A percentile compares a stretch with the other conserved stretches of the same genome.
These are phyloP conservation scores for Heliconius aoede DNA, from an alignment of 2,888 invertebrate genomes.

Conservation along the genomic window DNA sequence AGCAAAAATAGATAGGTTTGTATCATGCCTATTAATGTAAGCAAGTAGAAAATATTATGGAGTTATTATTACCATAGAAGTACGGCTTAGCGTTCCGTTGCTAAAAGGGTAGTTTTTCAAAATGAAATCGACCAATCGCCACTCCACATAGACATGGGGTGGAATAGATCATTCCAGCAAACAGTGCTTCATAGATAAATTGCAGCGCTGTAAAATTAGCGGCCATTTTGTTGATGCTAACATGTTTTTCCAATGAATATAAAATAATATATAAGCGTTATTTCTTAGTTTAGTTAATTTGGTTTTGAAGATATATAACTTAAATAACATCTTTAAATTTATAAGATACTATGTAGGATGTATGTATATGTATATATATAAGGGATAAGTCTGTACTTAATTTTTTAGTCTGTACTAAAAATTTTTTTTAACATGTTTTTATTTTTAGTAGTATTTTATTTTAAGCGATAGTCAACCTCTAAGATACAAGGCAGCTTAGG, in stretches of 20 bases:
- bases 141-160: conserved; percentile 25
- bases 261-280: not conserved
- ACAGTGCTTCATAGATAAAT: conserved; percentile 30
- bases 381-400: too few relatives aligned
- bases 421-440: too few relatives aligned
- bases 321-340: not conserved
- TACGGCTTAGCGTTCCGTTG: conserved; percentile 19
- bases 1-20: not conserved
- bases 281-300: not conserved
- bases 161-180: conserved; percentile 25
- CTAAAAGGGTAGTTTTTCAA: conserved; percentile 23
- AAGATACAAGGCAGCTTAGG: not conserved
- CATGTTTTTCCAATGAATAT: not conserved
- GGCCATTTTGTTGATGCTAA: conserved; percentile 1
- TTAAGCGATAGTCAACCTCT: too few relatives aligned
- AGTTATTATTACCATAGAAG: conserved; percentile 23
- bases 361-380: too few relatives aligned
- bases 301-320: not conserved
- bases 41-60: conserved; percentile 1
- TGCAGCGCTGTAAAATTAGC: conserved; percentile 23
- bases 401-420: too few relatives aligned
- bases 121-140: conserved; percentile 28
- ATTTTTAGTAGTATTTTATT: too few relatives aligned
- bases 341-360: too few relatives aligned
- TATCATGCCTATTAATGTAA: not conserved